Percentiles rank a stretch among this genome's conserved stretches.
Evolutionary conservation across 2,888 invertebrate species (phyloP).

Genomic region (Steinernema carpocapsae): DNA sequence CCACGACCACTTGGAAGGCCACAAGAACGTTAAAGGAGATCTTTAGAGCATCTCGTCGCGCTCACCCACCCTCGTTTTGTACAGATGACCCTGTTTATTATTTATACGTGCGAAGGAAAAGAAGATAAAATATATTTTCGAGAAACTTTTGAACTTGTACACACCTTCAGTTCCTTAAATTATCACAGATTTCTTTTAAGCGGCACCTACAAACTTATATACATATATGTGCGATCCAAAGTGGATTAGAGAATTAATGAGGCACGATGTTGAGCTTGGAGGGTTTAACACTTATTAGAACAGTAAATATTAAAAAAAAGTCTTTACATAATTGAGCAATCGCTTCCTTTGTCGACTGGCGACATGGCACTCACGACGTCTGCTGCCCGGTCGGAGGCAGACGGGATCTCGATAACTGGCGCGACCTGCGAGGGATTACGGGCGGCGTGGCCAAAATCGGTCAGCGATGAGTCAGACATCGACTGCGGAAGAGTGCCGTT

Average conservation of each 20-base stretch:
- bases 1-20: conserved; percentile 58
- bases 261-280: background rate
- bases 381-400: background rate
- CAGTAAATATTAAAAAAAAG: background rate
- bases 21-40: conserved; percentile 66
- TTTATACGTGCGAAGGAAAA: background rate
- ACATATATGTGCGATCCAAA: background rate
- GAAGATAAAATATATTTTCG: no score
- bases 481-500: conserved; percentile 40
- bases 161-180: no score
- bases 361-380: conserved; percentile 22
- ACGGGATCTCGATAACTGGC: background rate
- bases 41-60: conserved; percentile 45
- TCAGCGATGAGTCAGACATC: conserved; percentile 9
- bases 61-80: no score
- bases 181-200: no score
- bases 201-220: no score
- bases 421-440: background rate
- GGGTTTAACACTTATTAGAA: no score
- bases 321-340: conserved; percentile 28
- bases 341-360: conserved; percentile 8
- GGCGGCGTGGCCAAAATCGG: background rate
- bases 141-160: no score
- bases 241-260: background rate
- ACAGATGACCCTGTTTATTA: background rate